These are phyloP conservation scores for Menidia menidia DNA, from an alignment of 2,797 vertebrate species.

Conservation along the genomic window DNA sequence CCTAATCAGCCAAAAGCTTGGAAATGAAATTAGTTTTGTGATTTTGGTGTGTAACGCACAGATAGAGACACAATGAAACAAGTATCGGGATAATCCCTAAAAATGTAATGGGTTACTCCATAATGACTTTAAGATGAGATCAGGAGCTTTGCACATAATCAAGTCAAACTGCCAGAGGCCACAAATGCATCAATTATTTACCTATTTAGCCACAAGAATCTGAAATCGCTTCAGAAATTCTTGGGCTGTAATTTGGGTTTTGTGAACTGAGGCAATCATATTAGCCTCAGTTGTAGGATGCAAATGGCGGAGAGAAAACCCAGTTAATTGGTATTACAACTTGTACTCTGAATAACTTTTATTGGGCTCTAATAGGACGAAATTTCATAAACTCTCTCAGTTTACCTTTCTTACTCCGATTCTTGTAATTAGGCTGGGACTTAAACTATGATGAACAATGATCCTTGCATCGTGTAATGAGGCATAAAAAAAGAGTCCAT, in stretches of 20 bases:
- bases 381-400: conserved; percentile 22
- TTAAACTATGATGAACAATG: conserved; percentile 16
- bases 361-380: conserved; percentile 40
- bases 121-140: too few relatives aligned
- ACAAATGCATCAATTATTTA: too few relatives aligned
- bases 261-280: conserved; percentile 21
- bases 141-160: too few relatives aligned
- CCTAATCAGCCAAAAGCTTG: neutral
- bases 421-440: conserved; percentile 12
- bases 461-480: neutral
- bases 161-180: too few relatives aligned
- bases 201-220: too few relatives aligned
- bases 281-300: conserved; percentile 8
- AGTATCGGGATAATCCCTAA: too few relatives aligned
- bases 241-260: conserved; percentile 12
- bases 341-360: conserved; percentile 37
- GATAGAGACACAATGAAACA: too few relatives aligned
- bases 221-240: neutral
- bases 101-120: too few relatives aligned
- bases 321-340: conserved; percentile 15
- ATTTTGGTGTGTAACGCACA: too few relatives aligned
- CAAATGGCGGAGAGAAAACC: conserved; percentile 18
- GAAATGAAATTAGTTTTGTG: too few relatives aligned
- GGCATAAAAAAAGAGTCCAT: neutral
- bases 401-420: conserved; percentile 3